Percentiles rank a stretch among this genome's conserved stretches.
Evolutionary conservation across 2,888 invertebrate species (phyloP).

Genomic region (Lasioglossum morio): DNA sequence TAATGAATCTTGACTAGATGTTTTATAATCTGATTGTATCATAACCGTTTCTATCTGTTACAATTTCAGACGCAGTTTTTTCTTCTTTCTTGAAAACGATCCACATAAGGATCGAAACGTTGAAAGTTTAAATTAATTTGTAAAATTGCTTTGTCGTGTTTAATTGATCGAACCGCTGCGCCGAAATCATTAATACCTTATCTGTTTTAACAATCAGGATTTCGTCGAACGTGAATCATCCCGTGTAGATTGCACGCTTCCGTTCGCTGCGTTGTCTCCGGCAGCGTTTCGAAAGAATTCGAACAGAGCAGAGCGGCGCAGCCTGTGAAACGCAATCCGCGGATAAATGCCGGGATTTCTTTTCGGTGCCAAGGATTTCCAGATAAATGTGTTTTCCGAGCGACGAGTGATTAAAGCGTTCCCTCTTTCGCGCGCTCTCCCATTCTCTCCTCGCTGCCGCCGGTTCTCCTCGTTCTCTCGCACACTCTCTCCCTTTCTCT

Average conservation of each 20-base stretch:
- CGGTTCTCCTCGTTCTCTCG: neutral
- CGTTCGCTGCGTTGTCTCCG: conserved; percentile 5
- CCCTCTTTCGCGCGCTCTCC: conserved; percentile 24
- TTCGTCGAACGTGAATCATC: conserved; percentile 1
- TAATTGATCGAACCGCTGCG: too few relatives aligned
- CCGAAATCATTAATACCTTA: too few relatives aligned
- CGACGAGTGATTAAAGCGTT: conserved; percentile 69
- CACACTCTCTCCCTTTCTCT: neutral
- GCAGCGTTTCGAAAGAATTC: conserved; percentile 14
- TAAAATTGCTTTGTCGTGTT: too few relatives aligned
- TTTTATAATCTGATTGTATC: too few relatives aligned
- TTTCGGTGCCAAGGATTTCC: conserved; percentile 63
- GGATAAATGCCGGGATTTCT: conserved; percentile 67
- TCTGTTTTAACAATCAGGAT: neutral
- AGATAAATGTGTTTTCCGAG: conserved; percentile 71
- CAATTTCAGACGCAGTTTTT: too few relatives aligned
- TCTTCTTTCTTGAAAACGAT: too few relatives aligned
- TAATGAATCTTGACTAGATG: too few relatives aligned
- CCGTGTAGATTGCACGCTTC: neutral
- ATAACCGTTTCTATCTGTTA: too few relatives aligned
- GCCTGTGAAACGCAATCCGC: conserved; percentile 29
- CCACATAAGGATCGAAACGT: too few relatives aligned
- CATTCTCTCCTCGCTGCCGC: neutral
- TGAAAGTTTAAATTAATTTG: too few relatives aligned
- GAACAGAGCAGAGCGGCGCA: conserved; percentile 4